Conservation (phyloP, 2,888 invertebrate species). For the Syrphus vitripennis region DNA sequence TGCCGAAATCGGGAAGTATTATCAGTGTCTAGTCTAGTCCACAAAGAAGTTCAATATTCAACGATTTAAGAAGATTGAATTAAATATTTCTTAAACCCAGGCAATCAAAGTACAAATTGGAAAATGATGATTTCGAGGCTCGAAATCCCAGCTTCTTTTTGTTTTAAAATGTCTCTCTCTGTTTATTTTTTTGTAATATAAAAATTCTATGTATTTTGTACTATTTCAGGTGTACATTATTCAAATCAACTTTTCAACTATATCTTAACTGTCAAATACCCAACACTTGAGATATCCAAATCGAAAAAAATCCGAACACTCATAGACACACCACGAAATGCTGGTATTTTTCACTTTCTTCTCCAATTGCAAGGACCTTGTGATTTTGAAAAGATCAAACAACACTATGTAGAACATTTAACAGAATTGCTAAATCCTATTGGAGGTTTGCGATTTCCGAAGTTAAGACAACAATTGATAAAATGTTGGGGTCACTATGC, state of each 20-base stretch:
- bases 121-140: not conserved
- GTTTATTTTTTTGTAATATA: not conserved
- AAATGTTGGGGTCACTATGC: conserved; percentile 90
- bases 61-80: not conserved
- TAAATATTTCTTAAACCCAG: not conserved
- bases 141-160: not conserved
- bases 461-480: conserved; percentile 85
- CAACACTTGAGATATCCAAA: conserved; percentile 84
- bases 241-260: conserved; percentile 83
- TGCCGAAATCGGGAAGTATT: not conserved
- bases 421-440: conserved; percentile 83
- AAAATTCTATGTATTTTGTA: not conserved
- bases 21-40: conserved; percentile 31
- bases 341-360: conserved; percentile 87
- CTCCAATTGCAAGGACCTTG: conserved; percentile 85
- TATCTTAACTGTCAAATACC: conserved; percentile 83
- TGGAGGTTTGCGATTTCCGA: conserved; percentile 85
- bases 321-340: conserved; percentile 88
- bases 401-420: conserved; percentile 82
- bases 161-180: not conserved
- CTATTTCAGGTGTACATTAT: conserved; percentile 82
- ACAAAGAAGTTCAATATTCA: conserved; percentile 1
- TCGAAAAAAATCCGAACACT: conserved; percentile 85
- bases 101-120: not conserved
- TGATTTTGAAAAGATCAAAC: conserved; percentile 83